phyloP scores from a whole-genome alignment of 2,113 vertebrate species.

The Ptilorrhoa leucosticta region DNA sequence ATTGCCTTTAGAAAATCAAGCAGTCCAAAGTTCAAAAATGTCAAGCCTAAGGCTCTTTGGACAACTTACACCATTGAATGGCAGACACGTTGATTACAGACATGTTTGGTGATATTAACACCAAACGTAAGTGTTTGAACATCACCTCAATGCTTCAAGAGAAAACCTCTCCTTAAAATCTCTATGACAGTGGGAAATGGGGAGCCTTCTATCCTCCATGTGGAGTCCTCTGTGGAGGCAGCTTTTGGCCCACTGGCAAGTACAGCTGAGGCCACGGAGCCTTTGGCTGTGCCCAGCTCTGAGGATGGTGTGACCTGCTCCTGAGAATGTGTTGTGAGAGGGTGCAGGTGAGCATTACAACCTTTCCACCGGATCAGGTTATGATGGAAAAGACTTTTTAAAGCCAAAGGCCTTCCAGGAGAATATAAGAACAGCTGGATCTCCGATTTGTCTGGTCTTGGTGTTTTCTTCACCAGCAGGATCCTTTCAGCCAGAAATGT shows the following conservation, averaged over 20 bases:
- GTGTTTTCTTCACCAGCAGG: not conserved
- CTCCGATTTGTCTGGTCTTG: not conserved
- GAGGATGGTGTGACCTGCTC: not conserved
- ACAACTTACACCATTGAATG: not conserved
- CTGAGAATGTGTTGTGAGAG: rapidly evolving
- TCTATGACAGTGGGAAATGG: not conserved
- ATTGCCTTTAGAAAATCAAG: not conserved
- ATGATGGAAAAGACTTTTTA: not conserved
- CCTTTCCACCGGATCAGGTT: not conserved
- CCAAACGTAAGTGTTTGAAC: not conserved
- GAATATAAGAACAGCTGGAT: not conserved
- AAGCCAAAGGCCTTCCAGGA: not conserved
- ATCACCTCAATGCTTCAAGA: not conserved
- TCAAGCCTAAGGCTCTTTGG: not conserved
- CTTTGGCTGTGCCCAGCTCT: not conserved
- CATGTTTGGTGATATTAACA: not conserved
- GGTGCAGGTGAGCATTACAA: not conserved
- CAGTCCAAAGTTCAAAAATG: not conserved
- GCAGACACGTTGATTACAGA: not conserved
- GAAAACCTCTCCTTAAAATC: not conserved
- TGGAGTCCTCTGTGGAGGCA: not conserved
- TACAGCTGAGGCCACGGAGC: not conserved
- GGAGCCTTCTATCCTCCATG: not conserved
- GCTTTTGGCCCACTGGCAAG: not conserved
- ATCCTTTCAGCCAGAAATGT: not conserved